These are phyloP conservation scores for Linurgus olivaceus DNA, from an alignment of 2,797 vertebrate species.

Conservation along the genomic window DNA sequence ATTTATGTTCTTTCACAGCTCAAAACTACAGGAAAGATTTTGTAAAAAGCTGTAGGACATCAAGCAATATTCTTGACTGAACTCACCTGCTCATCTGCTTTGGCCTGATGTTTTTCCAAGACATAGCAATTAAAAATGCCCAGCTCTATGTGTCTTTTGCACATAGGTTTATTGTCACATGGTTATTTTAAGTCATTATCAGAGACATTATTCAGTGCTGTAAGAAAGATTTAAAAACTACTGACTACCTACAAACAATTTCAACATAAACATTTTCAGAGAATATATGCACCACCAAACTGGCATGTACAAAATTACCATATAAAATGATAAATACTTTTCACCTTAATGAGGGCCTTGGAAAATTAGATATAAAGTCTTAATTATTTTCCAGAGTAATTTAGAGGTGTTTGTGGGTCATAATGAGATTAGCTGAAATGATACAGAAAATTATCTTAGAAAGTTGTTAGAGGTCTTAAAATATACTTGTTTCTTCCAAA, in stretches of 20 bases:
- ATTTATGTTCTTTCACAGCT: neutral
- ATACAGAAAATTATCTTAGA: neutral
- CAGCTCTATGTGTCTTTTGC: neutral
- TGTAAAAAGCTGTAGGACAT: neutral
- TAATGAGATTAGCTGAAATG: neutral
- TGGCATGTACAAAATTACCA: neutral
- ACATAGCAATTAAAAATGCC: neutral
- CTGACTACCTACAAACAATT: neutral
- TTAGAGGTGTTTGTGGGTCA: neutral
- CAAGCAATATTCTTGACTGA: neutral
- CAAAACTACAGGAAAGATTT: neutral
- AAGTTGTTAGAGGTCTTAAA: neutral
- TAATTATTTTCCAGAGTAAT: neutral
- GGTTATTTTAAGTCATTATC: neutral
- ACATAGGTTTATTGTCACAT: neutral
- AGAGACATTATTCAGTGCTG: neutral
- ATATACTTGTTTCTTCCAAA: neutral
- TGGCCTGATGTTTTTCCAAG: neutral
- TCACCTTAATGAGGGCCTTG: neutral
- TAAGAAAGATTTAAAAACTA: neutral
- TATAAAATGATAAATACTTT: neutral
- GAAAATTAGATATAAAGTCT: neutral
- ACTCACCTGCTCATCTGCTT: neutral
- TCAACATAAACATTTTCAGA: neutral
- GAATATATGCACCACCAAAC: neutral